Evolutionary conservation across 2,888 invertebrate genomes (phyloP).

Genomic region (Artemia sp.): DNA sequence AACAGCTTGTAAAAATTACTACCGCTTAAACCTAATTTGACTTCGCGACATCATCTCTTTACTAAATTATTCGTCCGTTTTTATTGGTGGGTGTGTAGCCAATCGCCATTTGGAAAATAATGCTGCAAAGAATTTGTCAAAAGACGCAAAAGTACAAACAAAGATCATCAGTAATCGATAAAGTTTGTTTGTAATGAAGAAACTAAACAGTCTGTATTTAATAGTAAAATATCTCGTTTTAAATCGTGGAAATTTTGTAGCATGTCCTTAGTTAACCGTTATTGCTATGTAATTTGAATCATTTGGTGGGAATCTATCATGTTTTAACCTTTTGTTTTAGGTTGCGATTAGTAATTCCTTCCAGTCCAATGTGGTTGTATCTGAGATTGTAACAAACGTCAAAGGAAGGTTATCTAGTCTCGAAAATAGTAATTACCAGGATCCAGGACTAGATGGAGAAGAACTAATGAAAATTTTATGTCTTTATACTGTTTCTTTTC

Average conservation of each 20-base stretch:
- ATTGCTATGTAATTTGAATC: not conserved
- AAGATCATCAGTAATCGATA: no score
- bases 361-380: conserved; percentile 1
- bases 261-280: not conserved
- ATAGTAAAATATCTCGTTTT: no score
- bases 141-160: no score
- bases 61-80: no score
- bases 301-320: not conserved
- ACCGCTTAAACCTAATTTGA: no score
- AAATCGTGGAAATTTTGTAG: not conserved
- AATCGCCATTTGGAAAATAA: no score
- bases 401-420: not conserved
- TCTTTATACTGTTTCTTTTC: not conserved
- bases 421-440: not conserved
- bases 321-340: not conserved
- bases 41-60: no score
- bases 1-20: no score
- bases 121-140: no score
- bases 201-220: no score
- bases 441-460: not conserved
- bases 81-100: no score
- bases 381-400: not conserved
- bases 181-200: no score
- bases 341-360: not conserved
- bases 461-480: not conserved